Conservation (phyloP, 1,140 invertebrate genomes). For the Ceratoteleas bidentatus region DNA sequence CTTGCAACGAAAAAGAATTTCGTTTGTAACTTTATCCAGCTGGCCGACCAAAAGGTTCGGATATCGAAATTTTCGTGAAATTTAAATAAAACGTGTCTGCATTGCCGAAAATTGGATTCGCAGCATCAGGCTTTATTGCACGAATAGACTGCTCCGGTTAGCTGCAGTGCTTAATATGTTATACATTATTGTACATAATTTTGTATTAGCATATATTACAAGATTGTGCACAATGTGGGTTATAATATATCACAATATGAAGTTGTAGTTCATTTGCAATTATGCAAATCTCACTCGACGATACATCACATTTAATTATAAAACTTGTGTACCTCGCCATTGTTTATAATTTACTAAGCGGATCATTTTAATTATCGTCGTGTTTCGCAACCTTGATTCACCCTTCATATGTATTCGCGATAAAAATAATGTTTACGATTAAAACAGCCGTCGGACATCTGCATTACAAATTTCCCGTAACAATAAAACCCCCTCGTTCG, state of each 20-base stretch:
- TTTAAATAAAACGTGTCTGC: no score
- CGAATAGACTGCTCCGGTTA: constrained; percentile 16
- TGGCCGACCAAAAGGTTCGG: no score
- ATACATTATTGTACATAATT: constrained; percentile 45
- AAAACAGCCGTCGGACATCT: background rate
- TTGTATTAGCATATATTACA: constrained; percentile 50
- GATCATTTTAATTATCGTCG: constrained; percentile 14
- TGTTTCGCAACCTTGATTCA: background rate
- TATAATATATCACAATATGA: constrained; percentile 37
- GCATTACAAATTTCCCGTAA: no score
- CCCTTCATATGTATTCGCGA: background rate
- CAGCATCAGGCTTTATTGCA: constrained; percentile 1
- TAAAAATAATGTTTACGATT: background rate
- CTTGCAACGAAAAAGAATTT: no score
- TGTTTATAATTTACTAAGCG: constrained; percentile 5
- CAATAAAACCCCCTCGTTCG: no score
- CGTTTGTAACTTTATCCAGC: no score
- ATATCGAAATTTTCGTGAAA: no score
- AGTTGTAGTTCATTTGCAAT: constrained; percentile 41
- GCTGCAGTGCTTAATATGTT: constrained; percentile 20
- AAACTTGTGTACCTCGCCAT: background rate
- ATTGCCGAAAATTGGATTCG: background rate
- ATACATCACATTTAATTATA: constrained; percentile 33
- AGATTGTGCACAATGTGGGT: constrained; percentile 31
- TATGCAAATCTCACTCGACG: constrained; percentile 25